phyloP scores from a whole-genome alignment of 2,888 invertebrate genomes.

The Ophraella communa region DNA sequence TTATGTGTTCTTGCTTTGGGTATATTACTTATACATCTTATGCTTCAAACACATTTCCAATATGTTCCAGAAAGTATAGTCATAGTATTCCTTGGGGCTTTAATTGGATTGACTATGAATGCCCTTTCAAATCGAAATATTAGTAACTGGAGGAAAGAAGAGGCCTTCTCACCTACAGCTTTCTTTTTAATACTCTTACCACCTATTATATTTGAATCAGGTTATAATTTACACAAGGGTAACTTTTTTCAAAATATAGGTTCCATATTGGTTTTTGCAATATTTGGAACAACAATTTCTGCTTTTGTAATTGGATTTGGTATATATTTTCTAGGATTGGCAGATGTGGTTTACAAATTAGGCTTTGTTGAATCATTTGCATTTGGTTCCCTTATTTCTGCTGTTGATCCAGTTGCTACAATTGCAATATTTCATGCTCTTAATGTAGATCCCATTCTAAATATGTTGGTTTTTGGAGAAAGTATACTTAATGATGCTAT shows the following conservation, averaged over 20 bases:
- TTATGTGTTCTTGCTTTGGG: slow-evolving; percentile 93
- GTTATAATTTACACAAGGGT: slow-evolving; percentile 98
- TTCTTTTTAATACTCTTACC: slow-evolving; percentile 96
- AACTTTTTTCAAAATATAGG: slow-evolving; percentile 97
- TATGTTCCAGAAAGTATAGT: slow-evolving; percentile 98
- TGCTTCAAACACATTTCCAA: slow-evolving; percentile 94
- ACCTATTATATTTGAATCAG: slow-evolving; percentile 99
- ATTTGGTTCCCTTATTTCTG: slow-evolving; percentile 97
- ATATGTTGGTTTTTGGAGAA: slow-evolving; percentile 98
- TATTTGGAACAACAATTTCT: slow-evolving; percentile 95
- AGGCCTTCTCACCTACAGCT: slow-evolving; percentile 97
- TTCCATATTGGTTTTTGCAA: slow-evolving; percentile 97
- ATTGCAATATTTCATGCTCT: slow-evolving; percentile 98
- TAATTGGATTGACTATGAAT: slow-evolving; percentile 90
- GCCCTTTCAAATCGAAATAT: slow-evolving; percentile 87
- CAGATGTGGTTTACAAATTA: slow-evolving; percentile 87
- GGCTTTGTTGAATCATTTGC: slow-evolving; percentile 98
- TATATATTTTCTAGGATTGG: slow-evolving; percentile 91
- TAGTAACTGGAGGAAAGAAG: slow-evolving; percentile 96
- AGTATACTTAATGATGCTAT: slow-evolving; percentile 98
- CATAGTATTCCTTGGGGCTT: slow-evolving; percentile 91
- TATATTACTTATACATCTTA: slow-evolving; percentile 90
- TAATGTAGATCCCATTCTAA: slow-evolving; percentile 95
- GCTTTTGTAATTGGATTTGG: slow-evolving; percentile 97
- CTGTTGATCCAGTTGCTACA: slow-evolving; percentile 99